Evolutionary conservation across 1,140 invertebrate species (phyloP).

Genomic region (Alviniconcha marisindica): DNA sequence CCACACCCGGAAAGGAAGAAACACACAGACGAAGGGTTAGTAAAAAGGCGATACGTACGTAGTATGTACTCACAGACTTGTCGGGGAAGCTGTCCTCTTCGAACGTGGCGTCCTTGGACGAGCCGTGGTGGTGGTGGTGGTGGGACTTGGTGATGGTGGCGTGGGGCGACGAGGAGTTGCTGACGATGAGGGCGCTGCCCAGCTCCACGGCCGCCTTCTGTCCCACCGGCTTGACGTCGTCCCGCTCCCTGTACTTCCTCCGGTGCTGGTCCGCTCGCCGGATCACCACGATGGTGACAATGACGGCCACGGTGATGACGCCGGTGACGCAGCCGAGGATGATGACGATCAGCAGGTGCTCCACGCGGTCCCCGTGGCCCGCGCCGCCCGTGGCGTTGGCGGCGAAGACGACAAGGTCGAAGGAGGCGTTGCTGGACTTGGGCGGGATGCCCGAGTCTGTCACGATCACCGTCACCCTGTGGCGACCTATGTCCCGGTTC

Average conservation of each 20-base stretch:
- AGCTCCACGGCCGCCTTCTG: slow-evolving; percentile 40
- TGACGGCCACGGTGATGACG: slow-evolving; percentile 52
- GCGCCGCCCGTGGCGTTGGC: slow-evolving; percentile 40
- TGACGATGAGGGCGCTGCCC: slow-evolving; percentile 44
- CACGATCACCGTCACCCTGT: slow-evolving; percentile 46
- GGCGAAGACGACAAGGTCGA: slow-evolving; percentile 47
- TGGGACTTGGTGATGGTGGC: slow-evolving; percentile 22
- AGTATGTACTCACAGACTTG: slow-evolving; percentile 51
- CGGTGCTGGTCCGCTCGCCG: slow-evolving; percentile 45
- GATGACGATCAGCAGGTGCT: slow-evolving; percentile 52
- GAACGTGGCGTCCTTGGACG: slow-evolving; percentile 25
- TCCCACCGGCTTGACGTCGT: slow-evolving; percentile 2
- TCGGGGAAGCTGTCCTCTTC: slow-evolving; percentile 47
- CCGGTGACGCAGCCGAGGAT: slow-evolving; percentile 53
- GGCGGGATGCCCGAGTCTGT: slow-evolving; percentile 42
- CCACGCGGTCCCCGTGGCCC: slow-evolving; percentile 34
- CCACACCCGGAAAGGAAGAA: not conserved
- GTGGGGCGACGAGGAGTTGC: slow-evolving; percentile 31
- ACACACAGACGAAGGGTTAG: not conserved
- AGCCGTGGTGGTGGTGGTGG: not conserved
- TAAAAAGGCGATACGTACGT: slow-evolving; percentile 30
- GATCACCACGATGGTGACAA: slow-evolving; percentile 52
- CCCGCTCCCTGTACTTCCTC: slow-evolving; percentile 35
- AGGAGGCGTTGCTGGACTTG: slow-evolving; percentile 43
- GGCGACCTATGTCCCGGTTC: slow-evolving; percentile 40